Evolutionary conservation across 2,797 vertebrate genomes (phyloP), one percentile per base, ranked within the genome.

Genomic region (Sebastes hopkinsi): DNA sequence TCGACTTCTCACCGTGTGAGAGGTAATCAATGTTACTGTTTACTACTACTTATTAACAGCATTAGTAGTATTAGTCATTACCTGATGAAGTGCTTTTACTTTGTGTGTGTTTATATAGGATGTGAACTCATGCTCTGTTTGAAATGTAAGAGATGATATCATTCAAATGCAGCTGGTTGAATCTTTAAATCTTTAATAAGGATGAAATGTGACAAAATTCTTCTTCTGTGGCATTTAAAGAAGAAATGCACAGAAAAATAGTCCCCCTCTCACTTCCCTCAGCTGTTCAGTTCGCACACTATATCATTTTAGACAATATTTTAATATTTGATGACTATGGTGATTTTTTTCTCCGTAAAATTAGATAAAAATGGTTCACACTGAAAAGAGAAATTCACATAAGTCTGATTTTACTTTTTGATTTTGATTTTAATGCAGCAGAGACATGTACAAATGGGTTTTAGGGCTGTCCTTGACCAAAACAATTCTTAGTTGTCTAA

Each of bases 1-100:
- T 99, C n/a, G 99, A 99, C 93, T 99, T 99, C 92, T 99, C 99
- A 0, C 98, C 99, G 1, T 99, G 98, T 87, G 99, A 99, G 92
- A 97, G 98, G 98, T 99, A 96, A 88, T 23, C 25, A 38, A 5
- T 20, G 1, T 7, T 23, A 11, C 68, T 16, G 18, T 66, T 25
- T 1, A 3, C 3, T 22, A 20, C 23, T 14, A 18, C 22, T 52
- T 6, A 22, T 29, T 3, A 6, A 22, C 12, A 27, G 42, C 58
- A 16, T 36, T 32, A 0, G 4, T 6, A 27, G 10, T 8, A 14
- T 25, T 34, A 36, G n/a, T 76, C 23, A 38, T 55, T 65, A 64
- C 29, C 13, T 18, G 30, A 62, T 60, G 1, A 79, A 42, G 8
- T 29, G 38, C 16, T 36, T 52, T 27, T 32, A 27, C 25, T 50